Conservation (phyloP, 1,140 invertebrate species). For the Caenorhabditis inopinata region DNA sequence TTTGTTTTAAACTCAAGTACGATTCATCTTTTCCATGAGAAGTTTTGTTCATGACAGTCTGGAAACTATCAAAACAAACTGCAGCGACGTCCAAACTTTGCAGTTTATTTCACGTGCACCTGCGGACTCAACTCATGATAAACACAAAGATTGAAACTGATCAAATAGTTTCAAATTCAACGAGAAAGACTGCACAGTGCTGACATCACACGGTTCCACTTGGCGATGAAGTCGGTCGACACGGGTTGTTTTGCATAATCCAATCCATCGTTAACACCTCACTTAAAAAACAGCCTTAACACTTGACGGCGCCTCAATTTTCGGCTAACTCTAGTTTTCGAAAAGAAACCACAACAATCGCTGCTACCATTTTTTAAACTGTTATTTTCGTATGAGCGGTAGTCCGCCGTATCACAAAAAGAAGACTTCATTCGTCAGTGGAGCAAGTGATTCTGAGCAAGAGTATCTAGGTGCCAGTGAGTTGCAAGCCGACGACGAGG, state of each 20-base stretch:
- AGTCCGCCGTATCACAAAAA: conserved; percentile 7
- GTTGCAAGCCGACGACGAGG: conserved; percentile 1
- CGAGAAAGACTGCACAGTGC: not conserved
- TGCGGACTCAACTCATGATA: not conserved
- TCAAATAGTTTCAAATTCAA: conserved; percentile 34
- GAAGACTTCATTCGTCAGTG: conserved; percentile 9
- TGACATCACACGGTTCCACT: conserved; percentile 29
- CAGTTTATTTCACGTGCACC: not conserved
- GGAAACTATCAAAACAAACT: conserved; percentile 11
- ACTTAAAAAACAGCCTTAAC: conserved; percentile 23
- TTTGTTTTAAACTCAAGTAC: too few species aligned
- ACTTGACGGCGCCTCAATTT: not conserved
- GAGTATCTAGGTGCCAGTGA: not conserved
- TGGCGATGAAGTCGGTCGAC: not conserved
- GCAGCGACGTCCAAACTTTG: not conserved
- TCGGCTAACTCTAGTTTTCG: not conserved
- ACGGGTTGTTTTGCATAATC: not conserved
- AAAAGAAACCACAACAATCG: not conserved
- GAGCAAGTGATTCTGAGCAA: not conserved
- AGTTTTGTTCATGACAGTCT: too few species aligned
- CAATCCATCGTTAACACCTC: conserved; percentile 36
- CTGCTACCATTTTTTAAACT: not conserved
- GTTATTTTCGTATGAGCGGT: conserved; percentile 4
- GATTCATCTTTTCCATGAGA: too few species aligned
- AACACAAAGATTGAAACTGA: conserved; percentile 33